These are phyloP conservation scores for Sitophilus oryzae DNA, from an alignment of 1,140 invertebrate genomes.

Conservation along the genomic window DNA sequence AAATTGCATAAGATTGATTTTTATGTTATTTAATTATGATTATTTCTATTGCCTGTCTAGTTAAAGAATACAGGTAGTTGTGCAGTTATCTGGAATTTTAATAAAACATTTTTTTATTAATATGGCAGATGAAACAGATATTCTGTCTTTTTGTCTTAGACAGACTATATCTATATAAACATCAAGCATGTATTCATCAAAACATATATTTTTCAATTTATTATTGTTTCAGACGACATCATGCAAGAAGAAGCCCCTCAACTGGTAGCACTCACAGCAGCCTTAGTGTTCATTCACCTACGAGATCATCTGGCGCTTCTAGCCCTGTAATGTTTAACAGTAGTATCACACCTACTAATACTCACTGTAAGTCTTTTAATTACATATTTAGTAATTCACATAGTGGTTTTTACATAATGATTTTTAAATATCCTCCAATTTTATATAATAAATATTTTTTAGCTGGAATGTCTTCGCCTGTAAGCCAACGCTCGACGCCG, in stretches of 20 bases:
- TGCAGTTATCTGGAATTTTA: no score
- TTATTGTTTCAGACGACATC: constrained; percentile 38
- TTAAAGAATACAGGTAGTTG: no score
- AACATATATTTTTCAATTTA: no score
- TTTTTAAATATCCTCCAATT: background rate
- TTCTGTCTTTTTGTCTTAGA: no score
- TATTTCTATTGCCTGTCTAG: no score
- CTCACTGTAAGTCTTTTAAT: constrained; percentile 34
- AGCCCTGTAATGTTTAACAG: constrained; percentile 45
- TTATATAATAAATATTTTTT: constrained; percentile 4
- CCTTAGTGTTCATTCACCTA: constrained; percentile 43
- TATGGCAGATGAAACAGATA: no score
- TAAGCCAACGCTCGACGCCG: constrained; percentile 39
- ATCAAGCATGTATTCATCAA: no score
- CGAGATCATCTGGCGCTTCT: constrained; percentile 41
- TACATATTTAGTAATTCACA: background rate
- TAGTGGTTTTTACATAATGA: constrained; percentile 2
- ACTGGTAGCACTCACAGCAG: constrained; percentile 43
- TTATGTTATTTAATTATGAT: no score
- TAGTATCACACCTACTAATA: constrained; percentile 33
- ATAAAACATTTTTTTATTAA: no score
- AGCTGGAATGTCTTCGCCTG: constrained; percentile 42
- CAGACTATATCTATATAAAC: no score
- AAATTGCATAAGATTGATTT: no score
- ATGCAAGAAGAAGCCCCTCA: constrained; percentile 43